Base-by-base conservation (phyloP, 1,140 invertebrate genomes). In the Drosophila athabasca region DNA sequence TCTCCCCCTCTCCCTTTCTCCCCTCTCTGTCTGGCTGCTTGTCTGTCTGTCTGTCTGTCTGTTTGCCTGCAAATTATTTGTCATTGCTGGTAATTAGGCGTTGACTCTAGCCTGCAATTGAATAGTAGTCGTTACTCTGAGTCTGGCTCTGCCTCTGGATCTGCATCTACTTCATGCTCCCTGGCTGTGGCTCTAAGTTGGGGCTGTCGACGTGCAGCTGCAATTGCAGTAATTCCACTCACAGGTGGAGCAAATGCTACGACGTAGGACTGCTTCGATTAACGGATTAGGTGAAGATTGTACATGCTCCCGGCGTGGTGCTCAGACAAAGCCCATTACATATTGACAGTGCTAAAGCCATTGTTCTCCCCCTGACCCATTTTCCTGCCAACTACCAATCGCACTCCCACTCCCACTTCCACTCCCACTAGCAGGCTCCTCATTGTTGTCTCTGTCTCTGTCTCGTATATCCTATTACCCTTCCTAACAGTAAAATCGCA, bases 171-270 rank as follows among this genome's bases (percentile, higher is more conserved):
- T 29, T 7, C 29, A 29, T 7, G 6, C 29, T 7, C 29, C 26
- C 8, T 31, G 1, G 9, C 9, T 11, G 3, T 39, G 11, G 3
- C 11, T 26, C 24, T 26, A 5, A 5, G 5, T 5, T 39, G 31
- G 48, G 46, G 41, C 51, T 53, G 24, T 74, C 44, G 62, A 58
- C 24, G 55, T 13, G 29, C 19, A n/a, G 29, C 26, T 48, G 48
- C 46, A 72, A 69, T 66, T 66, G 67, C 73, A 61, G 76, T 77
- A 85, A 80, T 80, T 66, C 51, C 35, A 52, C 52, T 85, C 60
- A 62, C 65, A 81, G 82, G 65, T 85, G 76, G 66, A 79, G 54
- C 55, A 19, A 61, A 76, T 53, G 43, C 66, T 53, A 66, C 51
- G 57, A 19, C 17, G 17, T 19, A 1, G 46, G 41, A 2, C 6